These are phyloP conservation scores for Propsilocerus akamusi DNA, from an alignment of 1,140 invertebrate genomes.

Conservation along the genomic window DNA sequence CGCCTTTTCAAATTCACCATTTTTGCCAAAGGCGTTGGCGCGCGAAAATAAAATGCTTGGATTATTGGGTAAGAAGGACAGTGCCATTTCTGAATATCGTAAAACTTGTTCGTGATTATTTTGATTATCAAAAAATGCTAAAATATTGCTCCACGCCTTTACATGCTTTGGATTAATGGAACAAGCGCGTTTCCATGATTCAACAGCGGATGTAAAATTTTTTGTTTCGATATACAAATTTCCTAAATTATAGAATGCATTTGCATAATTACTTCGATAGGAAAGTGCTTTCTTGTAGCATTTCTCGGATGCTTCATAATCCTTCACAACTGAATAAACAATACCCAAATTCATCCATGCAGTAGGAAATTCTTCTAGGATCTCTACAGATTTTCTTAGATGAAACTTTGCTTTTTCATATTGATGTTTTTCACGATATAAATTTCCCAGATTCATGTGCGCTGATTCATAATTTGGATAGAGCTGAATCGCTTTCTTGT, in stretches of 20 bases:
- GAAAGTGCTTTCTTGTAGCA: constrained; percentile 65
- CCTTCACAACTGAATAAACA: constrained; percentile 55
- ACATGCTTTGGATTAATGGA: constrained; percentile 53
- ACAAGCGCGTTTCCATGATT: constrained; percentile 66
- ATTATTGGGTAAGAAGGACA: constrained; percentile 47
- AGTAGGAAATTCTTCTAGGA: constrained; percentile 72
- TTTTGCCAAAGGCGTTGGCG: constrained; percentile 76
- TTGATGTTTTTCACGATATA: constrained; percentile 61
- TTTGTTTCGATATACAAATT: constrained; percentile 52
- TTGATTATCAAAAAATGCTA: constrained; percentile 72
- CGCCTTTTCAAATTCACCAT: constrained; percentile 50
- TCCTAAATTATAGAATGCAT: constrained; percentile 88
- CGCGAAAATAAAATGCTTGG: constrained; percentile 66
- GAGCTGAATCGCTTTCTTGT: constrained; percentile 58
- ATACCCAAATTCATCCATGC: constrained; percentile 98
- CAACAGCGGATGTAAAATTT: constrained; percentile 31
- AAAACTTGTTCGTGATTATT: constrained; percentile 47
- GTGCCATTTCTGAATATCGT: constrained; percentile 41
- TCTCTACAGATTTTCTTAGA: constrained; percentile 48
- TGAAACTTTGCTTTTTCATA: constrained; percentile 56
- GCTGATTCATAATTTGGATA: constrained; percentile 88
- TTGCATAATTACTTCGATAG: constrained; percentile 65
- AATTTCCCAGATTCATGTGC: constrained; percentile 92
- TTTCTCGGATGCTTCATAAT: constrained; percentile 48
- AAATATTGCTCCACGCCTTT: constrained; percentile 80